Percentiles rank a stretch among this genome's conserved stretches.
phyloP scores from a whole-genome alignment of 2,113 vertebrate species.

The Axis porcinus region DNA sequence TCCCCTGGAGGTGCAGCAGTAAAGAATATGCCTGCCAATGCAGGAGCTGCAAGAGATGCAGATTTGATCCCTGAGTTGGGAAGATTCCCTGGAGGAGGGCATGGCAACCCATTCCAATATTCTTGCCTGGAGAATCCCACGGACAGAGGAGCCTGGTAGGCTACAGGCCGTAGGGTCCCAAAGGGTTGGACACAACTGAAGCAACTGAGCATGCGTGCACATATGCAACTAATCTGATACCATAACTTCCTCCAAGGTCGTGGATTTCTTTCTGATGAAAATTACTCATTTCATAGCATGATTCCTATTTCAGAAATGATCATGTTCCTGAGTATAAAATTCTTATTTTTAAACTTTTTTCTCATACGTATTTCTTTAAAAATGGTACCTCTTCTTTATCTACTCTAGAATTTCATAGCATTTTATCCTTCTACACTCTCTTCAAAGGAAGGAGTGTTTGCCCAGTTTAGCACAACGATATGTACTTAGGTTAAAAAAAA shows the following conservation, averaged over 20 bases:
- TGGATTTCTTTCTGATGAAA: background rate
- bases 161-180: background rate
- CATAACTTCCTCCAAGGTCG: background rate
- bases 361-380: background rate
- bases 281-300: background rate
- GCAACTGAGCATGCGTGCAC: background rate
- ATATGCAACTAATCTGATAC: background rate
- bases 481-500: background rate
- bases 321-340: background rate
- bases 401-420: background rate
- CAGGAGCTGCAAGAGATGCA: background rate
- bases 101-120: background rate
- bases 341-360: background rate
- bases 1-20: background rate
- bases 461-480: background rate
- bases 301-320: background rate
- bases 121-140: background rate
- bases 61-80: background rate
- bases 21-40: background rate
- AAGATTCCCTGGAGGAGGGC: background rate
- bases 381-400: background rate
- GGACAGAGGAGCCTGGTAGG: background rate
- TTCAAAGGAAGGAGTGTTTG: background rate
- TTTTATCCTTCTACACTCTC: background rate
- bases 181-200: background rate